Evolutionary conservation across 2,797 vertebrate genomes (phyloP).

Genomic region (Phataginus tricuspis): DNA sequence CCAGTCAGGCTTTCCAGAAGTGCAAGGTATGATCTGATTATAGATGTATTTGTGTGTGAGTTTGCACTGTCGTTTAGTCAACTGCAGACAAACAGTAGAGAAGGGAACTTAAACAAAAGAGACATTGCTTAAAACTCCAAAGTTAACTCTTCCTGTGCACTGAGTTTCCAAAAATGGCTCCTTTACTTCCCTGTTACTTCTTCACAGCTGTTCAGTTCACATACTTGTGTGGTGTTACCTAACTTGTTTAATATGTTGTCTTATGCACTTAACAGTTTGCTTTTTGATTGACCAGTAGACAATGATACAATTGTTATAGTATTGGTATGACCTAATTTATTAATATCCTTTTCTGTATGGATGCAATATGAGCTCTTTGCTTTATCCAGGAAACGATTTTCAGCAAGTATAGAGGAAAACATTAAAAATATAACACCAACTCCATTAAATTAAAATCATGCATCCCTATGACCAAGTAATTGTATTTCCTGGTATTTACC

Average conservation of each 20-base stretch:
- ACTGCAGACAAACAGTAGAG: neutral
- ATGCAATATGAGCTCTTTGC: slow-evolving; percentile 8
- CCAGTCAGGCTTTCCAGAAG: neutral
- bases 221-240: neutral
- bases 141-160: slow-evolving; percentile 53
- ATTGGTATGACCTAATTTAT: neutral
- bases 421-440: neutral
- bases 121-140: slow-evolving; percentile 37
- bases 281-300: neutral
- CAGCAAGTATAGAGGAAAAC: neutral
- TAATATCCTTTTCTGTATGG: neutral
- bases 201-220: neutral
- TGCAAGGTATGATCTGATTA: neutral
- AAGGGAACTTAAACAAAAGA: slow-evolving; percentile 58
- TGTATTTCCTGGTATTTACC: neutral
- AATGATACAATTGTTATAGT: neutral
- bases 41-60: neutral
- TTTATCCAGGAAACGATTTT: neutral
- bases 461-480: neutral
- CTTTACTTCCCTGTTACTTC: neutral
- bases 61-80: neutral
- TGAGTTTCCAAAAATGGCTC: neutral
- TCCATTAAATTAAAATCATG: neutral
- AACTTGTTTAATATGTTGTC: neutral
- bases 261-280: neutral